These are phyloP conservation scores for Orussus abietinus DNA, from an alignment of 1,140 invertebrate species.

Conservation along the genomic window DNA sequence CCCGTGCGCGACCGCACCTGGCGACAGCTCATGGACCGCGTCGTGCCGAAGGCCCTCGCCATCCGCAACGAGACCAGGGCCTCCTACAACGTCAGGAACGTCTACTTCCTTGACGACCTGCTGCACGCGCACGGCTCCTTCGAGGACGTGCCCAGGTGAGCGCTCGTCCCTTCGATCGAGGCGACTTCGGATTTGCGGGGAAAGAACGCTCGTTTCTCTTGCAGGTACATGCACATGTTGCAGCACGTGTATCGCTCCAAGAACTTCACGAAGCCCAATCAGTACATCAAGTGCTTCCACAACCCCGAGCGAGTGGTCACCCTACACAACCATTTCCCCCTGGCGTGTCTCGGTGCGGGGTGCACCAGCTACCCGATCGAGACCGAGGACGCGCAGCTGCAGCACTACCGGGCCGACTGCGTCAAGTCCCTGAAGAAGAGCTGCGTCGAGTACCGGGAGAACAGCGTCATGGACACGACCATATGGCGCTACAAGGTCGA, in stretches of 20 bases:
- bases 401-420: conserved; percentile 91
- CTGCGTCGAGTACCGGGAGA: conserved; percentile 78
- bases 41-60: conserved; percentile 66
- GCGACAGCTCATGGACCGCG: conserved; percentile 72
- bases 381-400: conserved; percentile 79
- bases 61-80: conserved; percentile 71
- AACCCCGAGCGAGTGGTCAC: conserved; percentile 85
- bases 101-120: conserved; percentile 92
- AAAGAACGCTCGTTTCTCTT: too few species aligned
- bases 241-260: conserved; percentile 87
- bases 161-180: neutral
- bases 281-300: conserved; percentile 93
- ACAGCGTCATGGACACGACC: conserved; percentile 78
- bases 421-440: conserved; percentile 83
- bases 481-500: conserved; percentile 84
- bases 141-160: conserved; percentile 70
- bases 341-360: conserved; percentile 79
- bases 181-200: too few species aligned
- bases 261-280: conserved; percentile 90
- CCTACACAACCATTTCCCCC: conserved; percentile 89
- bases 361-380: conserved; percentile 86
- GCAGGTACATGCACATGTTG: conserved; percentile 85
- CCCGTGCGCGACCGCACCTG: conserved; percentile 74
- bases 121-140: conserved; percentile 77
- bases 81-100: conserved; percentile 88